Evolutionary conservation across 2,888 invertebrate genomes (phyloP).

Genomic region (Dynastes grantii): DNA sequence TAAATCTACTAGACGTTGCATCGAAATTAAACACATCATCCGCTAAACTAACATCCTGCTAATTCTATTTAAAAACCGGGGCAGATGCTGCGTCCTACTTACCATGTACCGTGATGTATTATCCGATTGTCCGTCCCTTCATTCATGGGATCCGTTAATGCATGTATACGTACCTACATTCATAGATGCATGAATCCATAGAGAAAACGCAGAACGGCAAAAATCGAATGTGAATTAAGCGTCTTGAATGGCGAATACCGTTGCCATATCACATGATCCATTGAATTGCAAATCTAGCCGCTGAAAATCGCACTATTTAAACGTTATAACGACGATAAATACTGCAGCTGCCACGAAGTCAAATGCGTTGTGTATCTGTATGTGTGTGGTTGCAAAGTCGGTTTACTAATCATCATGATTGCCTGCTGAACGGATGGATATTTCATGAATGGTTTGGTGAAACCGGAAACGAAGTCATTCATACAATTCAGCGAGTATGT

Average conservation of each 20-base stretch:
- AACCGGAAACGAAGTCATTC: slow-evolving; percentile 6
- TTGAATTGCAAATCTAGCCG: slow-evolving; percentile 57
- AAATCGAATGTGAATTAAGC: slow-evolving; percentile 33
- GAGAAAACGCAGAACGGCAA: slow-evolving; percentile 23
- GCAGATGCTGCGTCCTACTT: slow-evolving; percentile 23
- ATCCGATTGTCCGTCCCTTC: background rate
- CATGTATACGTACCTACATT: background rate
- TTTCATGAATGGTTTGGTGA: slow-evolving; percentile 26
- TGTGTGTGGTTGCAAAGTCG: slow-evolving; percentile 18
- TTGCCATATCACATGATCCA: slow-evolving; percentile 52
- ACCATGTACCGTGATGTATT: background rate
- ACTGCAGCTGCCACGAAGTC: slow-evolving; percentile 29
- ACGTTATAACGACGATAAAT: slow-evolving; percentile 32
- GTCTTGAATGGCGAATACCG: slow-evolving; percentile 52
- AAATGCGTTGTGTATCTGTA: background rate
- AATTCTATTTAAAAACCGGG: slow-evolving; percentile 16
- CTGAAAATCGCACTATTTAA: slow-evolving; percentile 48
- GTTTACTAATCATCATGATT: slow-evolving; percentile 2
- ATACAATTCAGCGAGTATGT: background rate
- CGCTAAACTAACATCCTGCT: slow-evolving; percentile 18
- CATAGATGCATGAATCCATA: background rate
- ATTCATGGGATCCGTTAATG: slow-evolving; percentile 10
- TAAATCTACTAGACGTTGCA: background rate
- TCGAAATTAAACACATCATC: slow-evolving; percentile 12
- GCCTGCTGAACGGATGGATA: slow-evolving; percentile 29